Evolutionary conservation across 1,140 invertebrate genomes (phyloP), one percentile per base, ranked within the genome.

Genomic region (Lordiphosa mommai): DNA sequence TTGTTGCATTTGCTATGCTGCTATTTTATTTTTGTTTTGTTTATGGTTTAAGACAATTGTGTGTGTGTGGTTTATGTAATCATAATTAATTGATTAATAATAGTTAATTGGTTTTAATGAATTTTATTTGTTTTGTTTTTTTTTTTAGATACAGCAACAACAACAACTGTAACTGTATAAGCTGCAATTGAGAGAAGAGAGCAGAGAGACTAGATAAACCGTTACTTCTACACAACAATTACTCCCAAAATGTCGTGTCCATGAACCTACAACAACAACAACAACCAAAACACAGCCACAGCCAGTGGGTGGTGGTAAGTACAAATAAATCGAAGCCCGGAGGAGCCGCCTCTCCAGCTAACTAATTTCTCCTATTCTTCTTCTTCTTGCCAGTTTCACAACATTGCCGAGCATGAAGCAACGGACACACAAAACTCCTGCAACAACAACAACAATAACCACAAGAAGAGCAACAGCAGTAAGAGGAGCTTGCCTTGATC

Each of bases 321-420:
- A 14, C 12, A 6, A 6, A 27, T 13, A 14, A 7, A 27, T 27
- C 23, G 23, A 27, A 27, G n/a, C n/a, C n/a, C n/a, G n/a, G n/a
- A n/a, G 16, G 16, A 17, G 10, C 13, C 17, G 27, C 32, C 27
- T 16, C n/a, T 8, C 10, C 2, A 3, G 5, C 4, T 38, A 1
- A 9, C 0, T 2, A 30, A 1, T 32, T n/a, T 34, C 37, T 43
- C 40, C 37, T 43, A 30, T 63, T 10, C 17, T 5, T 10, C 2
- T 2, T 10, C 5, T 27, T 12, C 4, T 16, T 16, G 6, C 23
- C 38, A 52, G 47, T 37, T 43, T 37, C 49, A 29, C 43, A 55
- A 67, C 51, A 67, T 67, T 67, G 63, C 63, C 56, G 53, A 67
- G 63, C 52, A 67, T 67, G 63, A 67, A 67, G 53, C 63, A 67